Conservation (phyloP, 1,140 invertebrate genomes). For the Pogonognathellus flavescens region DNA sequence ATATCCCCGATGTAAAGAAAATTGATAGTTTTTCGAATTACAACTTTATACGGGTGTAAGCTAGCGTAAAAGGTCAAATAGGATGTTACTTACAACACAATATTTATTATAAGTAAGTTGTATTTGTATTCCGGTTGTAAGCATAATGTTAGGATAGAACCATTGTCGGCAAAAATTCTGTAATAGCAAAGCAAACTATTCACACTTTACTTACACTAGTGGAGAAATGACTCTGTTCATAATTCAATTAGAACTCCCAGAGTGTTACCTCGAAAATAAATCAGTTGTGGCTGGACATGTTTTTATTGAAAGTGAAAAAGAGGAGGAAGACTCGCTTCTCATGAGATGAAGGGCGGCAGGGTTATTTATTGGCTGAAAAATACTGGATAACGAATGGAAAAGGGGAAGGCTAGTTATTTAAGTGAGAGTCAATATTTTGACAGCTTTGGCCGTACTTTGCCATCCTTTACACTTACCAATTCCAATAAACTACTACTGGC, state of each 20-base stretch:
- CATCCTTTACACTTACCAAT: constrained; percentile 51
- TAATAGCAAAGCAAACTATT: too few relatives aligned
- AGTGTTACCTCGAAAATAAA: constrained; percentile 38
- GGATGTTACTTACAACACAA: too few relatives aligned
- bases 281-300: constrained; percentile 42
- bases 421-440: constrained; percentile 67
- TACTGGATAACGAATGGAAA: constrained; percentile 64
- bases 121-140: too few relatives aligned
- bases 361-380: constrained; percentile 66
- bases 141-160: too few relatives aligned
- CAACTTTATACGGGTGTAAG: background rate
- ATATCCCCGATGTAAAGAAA: constrained; percentile 38
- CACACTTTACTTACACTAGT: background rate
- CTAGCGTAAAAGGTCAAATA: too few relatives aligned
- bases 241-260: constrained; percentile 50
- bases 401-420: constrained; percentile 62
- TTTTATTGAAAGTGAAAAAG: constrained; percentile 41
- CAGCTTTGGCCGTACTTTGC: constrained; percentile 52
- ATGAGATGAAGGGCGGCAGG: constrained; percentile 21
- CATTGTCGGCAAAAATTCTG: too few relatives aligned
- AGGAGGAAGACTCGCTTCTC: constrained; percentile 21
- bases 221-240: constrained; percentile 8
- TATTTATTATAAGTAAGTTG: too few relatives aligned
- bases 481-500: background rate
- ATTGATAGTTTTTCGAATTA: constrained; percentile 47